A percentile compares a stretch with the other conserved stretches of the same genome.
Conservation (phyloP, 2,888 invertebrate genomes). For the Cephus runcator region DNA sequence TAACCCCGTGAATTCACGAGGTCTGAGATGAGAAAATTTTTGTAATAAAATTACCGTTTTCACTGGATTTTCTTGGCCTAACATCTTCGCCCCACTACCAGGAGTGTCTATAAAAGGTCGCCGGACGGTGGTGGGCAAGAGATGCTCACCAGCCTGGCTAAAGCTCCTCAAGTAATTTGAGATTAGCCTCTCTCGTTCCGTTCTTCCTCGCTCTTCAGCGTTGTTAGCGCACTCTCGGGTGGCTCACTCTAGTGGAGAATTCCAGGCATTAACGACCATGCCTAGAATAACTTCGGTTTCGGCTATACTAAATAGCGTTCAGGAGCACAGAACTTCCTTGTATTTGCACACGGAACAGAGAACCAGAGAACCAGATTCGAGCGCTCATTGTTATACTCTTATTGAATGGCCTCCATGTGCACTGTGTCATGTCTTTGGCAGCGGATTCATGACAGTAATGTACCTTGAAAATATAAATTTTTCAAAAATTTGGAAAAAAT, state of each 20-base stretch:
- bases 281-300: constrained; percentile 45
- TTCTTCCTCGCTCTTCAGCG: constrained; percentile 29
- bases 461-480: no score
- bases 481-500: no score
- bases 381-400: no score
- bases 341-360: constrained; percentile 2
- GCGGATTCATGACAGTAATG: no score
- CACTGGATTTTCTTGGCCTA: constrained; percentile 49
- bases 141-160: constrained; percentile 49
- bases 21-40: neutral
- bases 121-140: constrained; percentile 57
- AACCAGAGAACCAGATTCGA: neutral
- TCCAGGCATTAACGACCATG: constrained; percentile 42
- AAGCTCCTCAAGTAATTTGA: constrained; percentile 63
- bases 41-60: constrained; percentile 35
- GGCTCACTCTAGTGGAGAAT: constrained; percentile 58
- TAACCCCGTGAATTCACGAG: no score
- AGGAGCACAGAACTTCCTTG: constrained; percentile 18
- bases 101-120: constrained; percentile 65
- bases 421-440: no score
- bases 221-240: constrained; percentile 27
- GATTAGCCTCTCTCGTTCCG: constrained; percentile 57
- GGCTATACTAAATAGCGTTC: constrained; percentile 10
- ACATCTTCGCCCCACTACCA: constrained; percentile 54
- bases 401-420: no score